Percentiles rank a stretch among this genome's conserved stretches.
These are phyloP conservation scores for Nemoura dubitans DNA, from an alignment of 2,888 invertebrate species.

Conservation along the genomic window DNA sequence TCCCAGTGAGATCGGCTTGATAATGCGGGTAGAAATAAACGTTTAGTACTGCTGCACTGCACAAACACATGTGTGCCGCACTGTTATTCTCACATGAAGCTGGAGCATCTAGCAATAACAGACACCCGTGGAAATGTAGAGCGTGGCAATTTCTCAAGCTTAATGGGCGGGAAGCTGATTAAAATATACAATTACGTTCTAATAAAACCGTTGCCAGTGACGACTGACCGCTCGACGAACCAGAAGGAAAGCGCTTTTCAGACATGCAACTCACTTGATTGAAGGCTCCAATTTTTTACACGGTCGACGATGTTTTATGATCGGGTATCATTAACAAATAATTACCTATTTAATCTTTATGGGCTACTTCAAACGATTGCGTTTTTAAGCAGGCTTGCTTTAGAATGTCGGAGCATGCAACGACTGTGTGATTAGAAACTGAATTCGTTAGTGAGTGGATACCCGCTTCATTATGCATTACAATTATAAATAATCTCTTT, in stretches of 20 bases:
- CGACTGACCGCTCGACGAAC: neutral
- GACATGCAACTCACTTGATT: constrained; percentile 12
- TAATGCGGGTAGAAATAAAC: neutral
- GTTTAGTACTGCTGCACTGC: neutral
- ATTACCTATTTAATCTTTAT: neutral
- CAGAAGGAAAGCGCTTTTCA: neutral
- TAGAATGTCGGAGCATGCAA: neutral
- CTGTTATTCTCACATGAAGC: too few relatives aligned
- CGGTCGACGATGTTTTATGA: neutral
- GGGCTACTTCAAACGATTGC: constrained; percentile 5
- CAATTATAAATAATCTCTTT: neutral
- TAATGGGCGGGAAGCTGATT: neutral
- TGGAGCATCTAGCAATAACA: too few relatives aligned
- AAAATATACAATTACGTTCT: neutral
- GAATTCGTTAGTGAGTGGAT: neutral
- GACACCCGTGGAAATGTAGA: neutral
- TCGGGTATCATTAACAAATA: neutral
- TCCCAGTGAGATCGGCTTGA: neutral
- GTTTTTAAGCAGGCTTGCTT: neutral
- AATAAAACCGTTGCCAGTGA: neutral
- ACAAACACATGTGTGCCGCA: too few relatives aligned
- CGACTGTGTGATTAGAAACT: neutral
- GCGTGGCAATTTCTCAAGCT: neutral
- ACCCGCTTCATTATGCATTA: neutral
- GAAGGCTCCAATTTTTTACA: neutral